Conservation (phyloP, 2,797 vertebrate genomes). For the Rallus crepitans region DNA sequence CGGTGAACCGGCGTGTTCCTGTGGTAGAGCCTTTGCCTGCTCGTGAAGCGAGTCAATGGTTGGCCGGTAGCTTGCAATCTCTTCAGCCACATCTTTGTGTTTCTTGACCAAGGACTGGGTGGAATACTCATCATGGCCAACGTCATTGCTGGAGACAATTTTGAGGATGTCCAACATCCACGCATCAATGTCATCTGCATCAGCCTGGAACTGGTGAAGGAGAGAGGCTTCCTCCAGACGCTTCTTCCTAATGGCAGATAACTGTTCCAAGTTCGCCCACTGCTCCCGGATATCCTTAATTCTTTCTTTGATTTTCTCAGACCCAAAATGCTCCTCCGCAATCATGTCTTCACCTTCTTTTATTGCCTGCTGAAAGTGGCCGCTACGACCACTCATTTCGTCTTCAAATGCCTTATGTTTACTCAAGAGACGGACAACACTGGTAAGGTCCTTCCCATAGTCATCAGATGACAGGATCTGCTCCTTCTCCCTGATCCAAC, state of each 20-base stretch:
- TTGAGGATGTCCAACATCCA: constrained; percentile 97
- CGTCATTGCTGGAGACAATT: constrained; percentile 94
- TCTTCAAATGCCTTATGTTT: constrained; percentile 97
- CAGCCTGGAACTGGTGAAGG: constrained; percentile 96
- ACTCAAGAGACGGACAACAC: constrained; percentile 90
- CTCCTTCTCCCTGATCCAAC: constrained; percentile 98
- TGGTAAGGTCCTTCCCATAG: constrained; percentile 94
- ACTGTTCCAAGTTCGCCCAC: constrained; percentile 92
- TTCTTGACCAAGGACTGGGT: constrained; percentile 97
- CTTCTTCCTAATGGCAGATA: constrained; percentile 92
- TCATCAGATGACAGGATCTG: constrained; percentile 96
- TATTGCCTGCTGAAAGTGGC: constrained; percentile 92
- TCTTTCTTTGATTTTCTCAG: constrained; percentile 93
- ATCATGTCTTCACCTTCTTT: constrained; percentile 94
- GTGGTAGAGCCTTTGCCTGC: constrained; percentile 86
- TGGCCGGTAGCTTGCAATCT: constrained; percentile 91
- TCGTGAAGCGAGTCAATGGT: constrained; percentile 93
- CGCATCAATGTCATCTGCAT: constrained; percentile 93
- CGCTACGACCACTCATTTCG: constrained; percentile 92
- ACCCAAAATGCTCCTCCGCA: constrained; percentile 91
- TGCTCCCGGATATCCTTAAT: constrained; percentile 90
- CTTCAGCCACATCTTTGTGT: constrained; percentile 96
- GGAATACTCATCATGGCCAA: constrained; percentile 97
- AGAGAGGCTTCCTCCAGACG: constrained; percentile 91
- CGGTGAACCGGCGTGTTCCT: constrained; percentile 81